A percentile compares a stretch with the other conserved stretches of the same genome.
Evolutionary conservation across 2,113 vertebrate species (phyloP).

Genomic region (Hypomesus transpacificus): DNA sequence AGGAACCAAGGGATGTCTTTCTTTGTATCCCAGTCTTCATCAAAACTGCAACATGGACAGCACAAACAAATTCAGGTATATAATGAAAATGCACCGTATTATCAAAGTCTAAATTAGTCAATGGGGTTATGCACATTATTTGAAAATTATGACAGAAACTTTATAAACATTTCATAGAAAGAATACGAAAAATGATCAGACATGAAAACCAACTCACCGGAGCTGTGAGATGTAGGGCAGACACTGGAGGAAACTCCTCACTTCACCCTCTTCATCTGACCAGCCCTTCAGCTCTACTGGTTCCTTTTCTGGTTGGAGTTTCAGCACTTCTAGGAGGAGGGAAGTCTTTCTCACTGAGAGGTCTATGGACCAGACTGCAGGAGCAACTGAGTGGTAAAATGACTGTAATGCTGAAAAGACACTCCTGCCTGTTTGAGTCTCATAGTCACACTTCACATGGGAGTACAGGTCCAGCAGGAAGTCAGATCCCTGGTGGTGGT

Average conservation of each 20-base stretch:
- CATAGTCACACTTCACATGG: too few species aligned
- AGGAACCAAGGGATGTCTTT: background rate
- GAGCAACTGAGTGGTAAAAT: too few species aligned
- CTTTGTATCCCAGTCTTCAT: accelerated
- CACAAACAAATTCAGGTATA: background rate
- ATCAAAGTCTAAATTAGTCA: too few species aligned
- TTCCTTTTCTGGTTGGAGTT: conserved; percentile 36
- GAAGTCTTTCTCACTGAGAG: conserved; percentile 13
- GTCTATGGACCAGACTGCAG: too few species aligned
- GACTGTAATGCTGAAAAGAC: too few species aligned
- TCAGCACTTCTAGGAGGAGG: conserved; percentile 28
- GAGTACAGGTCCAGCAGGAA: conserved; percentile 7
- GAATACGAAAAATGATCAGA: too few species aligned
- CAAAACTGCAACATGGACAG: background rate
- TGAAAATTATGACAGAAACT: background rate
- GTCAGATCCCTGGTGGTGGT: background rate
- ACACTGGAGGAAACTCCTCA: conserved; percentile 3
- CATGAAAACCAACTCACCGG: background rate
- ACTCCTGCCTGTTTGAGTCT: too few species aligned
- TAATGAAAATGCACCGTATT: too few species aligned
- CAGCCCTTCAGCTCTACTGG: background rate
- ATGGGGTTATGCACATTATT: too few species aligned
- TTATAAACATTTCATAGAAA: too few species aligned
- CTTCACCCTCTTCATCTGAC: too few species aligned
- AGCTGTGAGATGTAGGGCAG: conserved; percentile 3